Conservation (phyloP, 1,140 invertebrate genomes). For the Drosophila micromelanica region DNA sequence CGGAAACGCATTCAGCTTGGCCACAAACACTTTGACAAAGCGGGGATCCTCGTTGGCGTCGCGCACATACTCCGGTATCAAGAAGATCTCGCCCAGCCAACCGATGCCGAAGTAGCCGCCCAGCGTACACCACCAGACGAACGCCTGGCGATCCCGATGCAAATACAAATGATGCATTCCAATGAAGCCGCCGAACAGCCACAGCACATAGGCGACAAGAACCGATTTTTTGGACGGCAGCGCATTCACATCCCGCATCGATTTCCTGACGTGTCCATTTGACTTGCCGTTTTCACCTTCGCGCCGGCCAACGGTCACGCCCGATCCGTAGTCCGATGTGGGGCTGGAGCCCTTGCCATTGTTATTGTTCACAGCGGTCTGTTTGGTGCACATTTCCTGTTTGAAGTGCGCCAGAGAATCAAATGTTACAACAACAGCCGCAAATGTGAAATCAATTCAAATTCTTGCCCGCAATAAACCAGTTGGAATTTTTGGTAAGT, state of each 20-base stretch:
- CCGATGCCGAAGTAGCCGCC: constrained; percentile 94
- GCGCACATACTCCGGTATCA: constrained; percentile 93
- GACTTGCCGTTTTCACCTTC: background rate
- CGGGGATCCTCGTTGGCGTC: constrained; percentile 93
- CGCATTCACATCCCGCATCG: constrained; percentile 39
- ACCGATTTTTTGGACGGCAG: constrained; percentile 87
- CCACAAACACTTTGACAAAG: constrained; percentile 88
- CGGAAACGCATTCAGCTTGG: constrained; percentile 87
- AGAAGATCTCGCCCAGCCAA: constrained; percentile 94
- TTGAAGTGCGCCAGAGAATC: no score
- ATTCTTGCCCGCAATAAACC: constrained; percentile 15
- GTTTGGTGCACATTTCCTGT: constrained; percentile 61
- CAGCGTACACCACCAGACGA: constrained; percentile 93
- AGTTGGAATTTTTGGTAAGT: constrained; percentile 1
- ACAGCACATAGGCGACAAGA: constrained; percentile 91
- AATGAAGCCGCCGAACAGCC: constrained; percentile 94
- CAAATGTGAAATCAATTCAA: constrained; percentile 21
- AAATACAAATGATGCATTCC: constrained; percentile 97
- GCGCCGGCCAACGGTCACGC: no score
- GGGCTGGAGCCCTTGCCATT: background rate
- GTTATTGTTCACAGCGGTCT: constrained; percentile 28
- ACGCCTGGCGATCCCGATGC: constrained; percentile 94
- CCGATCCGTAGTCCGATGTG: no score
- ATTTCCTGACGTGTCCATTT: constrained; percentile 10
- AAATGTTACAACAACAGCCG: background rate